phyloP scores from a whole-genome alignment of 2,888 invertebrate genomes.

The Aromia moschata region DNA sequence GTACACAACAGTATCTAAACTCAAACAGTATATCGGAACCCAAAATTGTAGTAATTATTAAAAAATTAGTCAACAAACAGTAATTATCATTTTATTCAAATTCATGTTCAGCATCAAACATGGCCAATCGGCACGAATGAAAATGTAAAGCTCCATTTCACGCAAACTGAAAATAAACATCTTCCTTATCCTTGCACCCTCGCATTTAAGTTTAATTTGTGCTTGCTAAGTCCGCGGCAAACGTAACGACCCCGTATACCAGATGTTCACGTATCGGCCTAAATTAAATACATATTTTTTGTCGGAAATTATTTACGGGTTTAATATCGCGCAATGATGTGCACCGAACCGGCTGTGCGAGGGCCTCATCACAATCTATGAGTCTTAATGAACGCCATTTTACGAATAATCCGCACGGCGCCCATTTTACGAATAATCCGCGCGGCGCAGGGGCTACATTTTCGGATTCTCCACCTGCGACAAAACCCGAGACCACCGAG shows the following conservation, averaged over 20 bases:
- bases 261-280: conserved; percentile 37
- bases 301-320: conserved; percentile 35
- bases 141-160: no score
- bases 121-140: no score
- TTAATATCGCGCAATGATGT: conserved; percentile 30
- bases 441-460: neutral
- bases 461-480: conserved; percentile 15
- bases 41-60: no score
- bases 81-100: no score
- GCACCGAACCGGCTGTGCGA: conserved; percentile 18
- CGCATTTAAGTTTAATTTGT: neutral
- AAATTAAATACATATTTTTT: conserved; percentile 41
- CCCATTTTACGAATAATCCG: neutral
- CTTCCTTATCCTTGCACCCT: no score
- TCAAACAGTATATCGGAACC: no score
- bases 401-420: conserved; percentile 3
- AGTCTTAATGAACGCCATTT: conserved; percentile 23
- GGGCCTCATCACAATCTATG: conserved; percentile 26
- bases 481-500: neutral
- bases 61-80: no score
- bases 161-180: no score
- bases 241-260: conserved; percentile 30
- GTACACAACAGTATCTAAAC: no score
- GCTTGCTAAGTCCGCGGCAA: conserved; percentile 2
- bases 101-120: no score